These are phyloP conservation scores for Drosophila watanabei DNA, from an alignment of 1,140 invertebrate genomes.

Conservation along the genomic window DNA sequence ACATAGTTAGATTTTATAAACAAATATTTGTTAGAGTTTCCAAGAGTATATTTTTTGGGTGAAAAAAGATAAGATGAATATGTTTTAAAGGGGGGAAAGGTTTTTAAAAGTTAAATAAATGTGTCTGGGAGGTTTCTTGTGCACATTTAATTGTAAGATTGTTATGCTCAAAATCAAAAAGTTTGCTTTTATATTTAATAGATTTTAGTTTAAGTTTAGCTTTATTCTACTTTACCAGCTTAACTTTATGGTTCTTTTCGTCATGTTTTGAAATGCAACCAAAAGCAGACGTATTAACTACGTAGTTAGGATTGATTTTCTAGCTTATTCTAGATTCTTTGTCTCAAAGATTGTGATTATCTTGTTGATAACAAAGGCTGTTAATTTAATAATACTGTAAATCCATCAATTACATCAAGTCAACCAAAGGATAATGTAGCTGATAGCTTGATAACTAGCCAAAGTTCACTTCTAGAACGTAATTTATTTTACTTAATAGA, in stretches of 20 bases:
- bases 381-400: slow-evolving; percentile 11
- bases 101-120: background rate
- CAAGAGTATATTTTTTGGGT: background rate
- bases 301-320: background rate
- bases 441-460: background rate
- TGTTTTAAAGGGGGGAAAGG: background rate
- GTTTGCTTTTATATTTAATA: no score
- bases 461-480: background rate
- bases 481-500: background rate
- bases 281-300: background rate
- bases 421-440: background rate
- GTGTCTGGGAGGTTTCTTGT: background rate
- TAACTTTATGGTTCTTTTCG: background rate
- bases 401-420: background rate
- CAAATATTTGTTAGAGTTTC: slow-evolving; percentile 5
- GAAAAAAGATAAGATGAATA: background rate
- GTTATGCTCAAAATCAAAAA: no score
- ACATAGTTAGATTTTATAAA: background rate
- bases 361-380: background rate
- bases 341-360: background rate
- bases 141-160: background rate
- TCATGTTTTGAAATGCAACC: background rate
- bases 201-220: background rate
- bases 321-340: background rate
- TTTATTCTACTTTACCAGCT: background rate